Evolutionary conservation across 1,140 invertebrate genomes (phyloP).

Genomic region (Oppia nitens): DNA sequence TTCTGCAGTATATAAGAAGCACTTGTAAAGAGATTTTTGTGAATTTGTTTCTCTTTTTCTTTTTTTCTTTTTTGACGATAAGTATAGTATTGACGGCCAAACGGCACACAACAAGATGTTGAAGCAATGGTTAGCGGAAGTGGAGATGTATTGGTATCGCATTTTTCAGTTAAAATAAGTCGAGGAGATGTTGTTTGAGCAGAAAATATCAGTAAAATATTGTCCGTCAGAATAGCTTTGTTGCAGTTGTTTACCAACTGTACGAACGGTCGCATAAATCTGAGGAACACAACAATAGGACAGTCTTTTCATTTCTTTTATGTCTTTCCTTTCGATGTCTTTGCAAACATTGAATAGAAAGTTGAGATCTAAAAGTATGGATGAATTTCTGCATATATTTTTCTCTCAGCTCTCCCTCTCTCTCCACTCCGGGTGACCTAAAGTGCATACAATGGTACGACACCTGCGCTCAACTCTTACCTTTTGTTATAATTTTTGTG

Average conservation of each 20-base stretch:
- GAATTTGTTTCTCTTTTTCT: too few relatives aligned
- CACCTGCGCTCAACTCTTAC: background rate
- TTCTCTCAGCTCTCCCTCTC: too few relatives aligned
- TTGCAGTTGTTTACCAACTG: background rate
- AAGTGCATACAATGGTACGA: background rate
- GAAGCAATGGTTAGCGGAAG: too few relatives aligned
- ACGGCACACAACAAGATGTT: too few relatives aligned
- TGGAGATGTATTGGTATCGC: background rate
- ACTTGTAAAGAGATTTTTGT: too few relatives aligned
- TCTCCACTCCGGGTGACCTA: background rate
- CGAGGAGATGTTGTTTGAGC: background rate
- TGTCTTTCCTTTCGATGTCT: background rate
- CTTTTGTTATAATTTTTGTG: background rate
- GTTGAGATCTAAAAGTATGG: background rate
- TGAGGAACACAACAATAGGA: background rate
- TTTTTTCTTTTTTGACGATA: too few relatives aligned
- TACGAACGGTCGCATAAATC: background rate
- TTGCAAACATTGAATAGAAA: background rate
- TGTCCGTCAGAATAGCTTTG: background rate
- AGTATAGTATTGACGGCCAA: too few relatives aligned
- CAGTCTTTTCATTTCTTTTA: background rate
- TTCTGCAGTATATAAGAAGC: too few relatives aligned
- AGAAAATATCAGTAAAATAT: background rate
- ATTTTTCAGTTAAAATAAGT: background rate
- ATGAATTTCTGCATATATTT: background rate